Conservation (phyloP, 2,888 invertebrate genomes). For the Allygus modestus region DNA sequence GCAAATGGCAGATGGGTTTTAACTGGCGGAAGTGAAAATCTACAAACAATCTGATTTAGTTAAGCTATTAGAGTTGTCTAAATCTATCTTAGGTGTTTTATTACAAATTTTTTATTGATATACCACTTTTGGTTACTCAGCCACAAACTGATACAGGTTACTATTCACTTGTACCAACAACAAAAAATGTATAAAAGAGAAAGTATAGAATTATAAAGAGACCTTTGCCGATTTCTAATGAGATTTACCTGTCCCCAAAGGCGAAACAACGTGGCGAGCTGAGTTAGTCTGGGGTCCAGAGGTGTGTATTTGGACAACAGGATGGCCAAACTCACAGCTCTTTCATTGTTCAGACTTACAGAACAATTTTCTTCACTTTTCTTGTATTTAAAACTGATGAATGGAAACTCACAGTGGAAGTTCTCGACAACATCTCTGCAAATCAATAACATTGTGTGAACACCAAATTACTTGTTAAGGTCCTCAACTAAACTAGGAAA, state of each 20-base stretch:
- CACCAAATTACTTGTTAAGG: too few species aligned
- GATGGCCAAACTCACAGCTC: conserved; percentile 33
- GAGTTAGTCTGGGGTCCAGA: conserved; percentile 21
- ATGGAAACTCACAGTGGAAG: conserved; percentile 51
- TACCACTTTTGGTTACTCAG: too few species aligned
- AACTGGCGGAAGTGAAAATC: too few species aligned
- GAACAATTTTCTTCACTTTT: conserved; percentile 33
- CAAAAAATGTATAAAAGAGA: too few species aligned
- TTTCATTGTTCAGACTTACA: conserved; percentile 48
- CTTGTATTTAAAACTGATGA: conserved; percentile 18
- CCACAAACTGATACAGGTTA: too few species aligned
- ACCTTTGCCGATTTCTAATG: not conserved
- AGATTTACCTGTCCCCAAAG: conserved; percentile 39
- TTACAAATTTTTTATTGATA: too few species aligned
- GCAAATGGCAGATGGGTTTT: too few species aligned
- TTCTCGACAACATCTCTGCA: conserved; percentile 36
- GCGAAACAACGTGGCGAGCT: conserved; percentile 34
- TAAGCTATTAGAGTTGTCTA: too few species aligned
- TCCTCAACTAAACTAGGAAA: not conserved
- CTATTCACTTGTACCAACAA: too few species aligned
- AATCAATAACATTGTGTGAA: not conserved
- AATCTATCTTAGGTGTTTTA: too few species aligned
- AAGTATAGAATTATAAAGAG: not conserved
- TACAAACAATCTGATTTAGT: too few species aligned
- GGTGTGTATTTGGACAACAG: conserved; percentile 49